These are phyloP conservation scores for Virgularia gustaviana DNA, from an alignment of 92 coral and sea anemone genomes.

Conservation along the genomic window DNA sequence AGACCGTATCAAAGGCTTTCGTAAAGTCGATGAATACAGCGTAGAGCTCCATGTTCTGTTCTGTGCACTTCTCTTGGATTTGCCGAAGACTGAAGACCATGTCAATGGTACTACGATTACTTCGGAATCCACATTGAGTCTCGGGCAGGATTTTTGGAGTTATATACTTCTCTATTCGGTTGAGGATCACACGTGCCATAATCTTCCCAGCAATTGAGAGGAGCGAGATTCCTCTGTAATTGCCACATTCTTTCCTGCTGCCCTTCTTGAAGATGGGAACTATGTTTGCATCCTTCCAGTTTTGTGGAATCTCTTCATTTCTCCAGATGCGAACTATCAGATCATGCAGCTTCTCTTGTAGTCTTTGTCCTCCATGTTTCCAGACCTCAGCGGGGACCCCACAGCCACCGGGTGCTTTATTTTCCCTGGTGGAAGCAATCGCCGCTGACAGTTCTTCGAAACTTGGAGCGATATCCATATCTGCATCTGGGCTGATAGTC, in stretches of 20 bases:
- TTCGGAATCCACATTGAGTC: constrained; percentile 36
- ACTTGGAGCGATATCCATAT: not conserved
- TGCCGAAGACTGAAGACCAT: constrained; percentile 28
- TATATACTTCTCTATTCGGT: not conserved
- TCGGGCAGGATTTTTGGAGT: not conserved
- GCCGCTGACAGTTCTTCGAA: not conserved
- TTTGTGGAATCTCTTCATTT: constrained; percentile 25
- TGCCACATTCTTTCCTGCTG: constrained; percentile 20
- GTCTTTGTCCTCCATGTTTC: not conserved
- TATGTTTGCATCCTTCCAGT: constrained; percentile 39
- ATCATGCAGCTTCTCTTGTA: not conserved
- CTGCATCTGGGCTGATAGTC: not conserved
- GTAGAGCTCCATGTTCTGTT: not conserved
- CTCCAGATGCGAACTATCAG: constrained; percentile 15
- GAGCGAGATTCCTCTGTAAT: constrained; percentile 10
- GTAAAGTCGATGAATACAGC: constrained; percentile 2
- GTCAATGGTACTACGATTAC: constrained; percentile 6
- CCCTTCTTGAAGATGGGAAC: constrained; percentile 43
- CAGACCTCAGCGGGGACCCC: not conserved
- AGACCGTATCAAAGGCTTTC: constrained; percentile 13
- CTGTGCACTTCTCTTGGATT: constrained; percentile 16
- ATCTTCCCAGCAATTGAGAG: not conserved
- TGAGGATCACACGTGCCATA: constrained; percentile 5
- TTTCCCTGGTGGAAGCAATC: not conserved
- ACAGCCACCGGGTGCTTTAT: not conserved